Percentiles rank a stretch among this genome's conserved stretches.
Evolutionary conservation across 2,113 vertebrate genomes (phyloP).

Genomic region (Tor tambroides): DNA sequence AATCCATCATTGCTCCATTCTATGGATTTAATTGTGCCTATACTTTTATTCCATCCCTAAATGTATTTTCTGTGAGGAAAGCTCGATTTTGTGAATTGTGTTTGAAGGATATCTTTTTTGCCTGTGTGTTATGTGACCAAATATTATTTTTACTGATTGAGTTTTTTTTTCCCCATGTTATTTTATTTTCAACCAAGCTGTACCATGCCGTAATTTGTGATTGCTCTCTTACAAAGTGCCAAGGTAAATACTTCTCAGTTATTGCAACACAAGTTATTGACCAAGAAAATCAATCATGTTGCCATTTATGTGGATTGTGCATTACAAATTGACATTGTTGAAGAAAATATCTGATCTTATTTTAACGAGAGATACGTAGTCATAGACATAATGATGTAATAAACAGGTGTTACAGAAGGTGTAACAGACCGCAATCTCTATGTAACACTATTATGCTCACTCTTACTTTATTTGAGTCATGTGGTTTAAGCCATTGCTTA

Average conservation of each 20-base stretch:
- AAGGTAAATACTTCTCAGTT: neutral
- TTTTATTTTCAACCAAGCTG: neutral
- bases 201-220: neutral
- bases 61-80: neutral
- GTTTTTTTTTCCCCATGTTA: neutral
- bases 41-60: neutral
- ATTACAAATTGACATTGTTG: neutral
- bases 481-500: neutral
- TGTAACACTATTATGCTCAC: neutral
- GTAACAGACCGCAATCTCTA: neutral
- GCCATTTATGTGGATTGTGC: neutral
- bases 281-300: neutral
- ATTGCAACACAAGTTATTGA: neutral
- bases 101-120: neutral
- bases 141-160: neutral
- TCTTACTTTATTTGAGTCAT: neutral
- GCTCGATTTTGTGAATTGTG: neutral
- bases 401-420: neutral
- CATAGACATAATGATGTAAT: neutral
- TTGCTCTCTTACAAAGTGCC: neutral
- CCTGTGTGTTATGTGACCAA: slow-evolving; percentile 3
- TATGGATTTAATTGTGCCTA: neutral
- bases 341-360: neutral
- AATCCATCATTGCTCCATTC: neutral
- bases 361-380: neutral